phyloP scores from a whole-genome alignment of 1,140 invertebrate genomes.

The Meloidogyne exigua region DNA sequence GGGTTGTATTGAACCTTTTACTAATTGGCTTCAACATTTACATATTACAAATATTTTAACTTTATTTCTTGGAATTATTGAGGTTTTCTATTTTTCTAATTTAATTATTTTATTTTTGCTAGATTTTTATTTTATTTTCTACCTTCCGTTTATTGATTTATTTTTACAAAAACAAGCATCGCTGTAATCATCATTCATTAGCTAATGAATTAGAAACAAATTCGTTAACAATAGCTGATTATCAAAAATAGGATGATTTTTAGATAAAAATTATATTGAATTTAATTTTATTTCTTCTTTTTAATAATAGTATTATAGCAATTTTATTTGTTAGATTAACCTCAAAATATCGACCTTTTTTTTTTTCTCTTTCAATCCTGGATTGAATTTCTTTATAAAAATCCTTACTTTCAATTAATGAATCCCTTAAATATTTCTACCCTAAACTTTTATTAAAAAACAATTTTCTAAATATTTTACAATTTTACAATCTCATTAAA shows the following conservation, averaged over 20 bases:
- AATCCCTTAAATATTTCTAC: too few species aligned
- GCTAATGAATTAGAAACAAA: background rate
- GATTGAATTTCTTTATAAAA: too few species aligned
- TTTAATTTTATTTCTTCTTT: too few species aligned
- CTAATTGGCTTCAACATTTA: slow-evolving; percentile 56
- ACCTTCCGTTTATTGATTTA: slow-evolving; percentile 11
- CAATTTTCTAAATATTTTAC: too few species aligned
- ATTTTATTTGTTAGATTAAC: too few species aligned
- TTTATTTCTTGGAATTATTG: slow-evolving; percentile 46
- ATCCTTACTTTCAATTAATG: too few species aligned
- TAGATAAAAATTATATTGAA: too few species aligned
- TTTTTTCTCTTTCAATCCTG: too few species aligned
- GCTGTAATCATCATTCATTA: background rate
- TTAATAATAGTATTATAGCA: too few species aligned
- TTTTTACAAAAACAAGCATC: slow-evolving; percentile 12
- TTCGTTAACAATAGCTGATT: slow-evolving; percentile 6
- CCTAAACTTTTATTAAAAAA: too few species aligned
- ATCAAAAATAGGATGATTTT: background rate
- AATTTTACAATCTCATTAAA: too few species aligned
- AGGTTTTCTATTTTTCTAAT: slow-evolving; percentile 45
- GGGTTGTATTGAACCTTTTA: slow-evolving; percentile 54
- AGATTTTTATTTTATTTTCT: slow-evolving; percentile 17
- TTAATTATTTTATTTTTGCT: background rate
- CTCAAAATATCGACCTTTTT: background rate
- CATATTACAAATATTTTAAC: slow-evolving; percentile 46